These are phyloP conservation scores for Seriola rivoliana DNA, from an alignment of 2,113 vertebrate species.

Conservation along the genomic window DNA sequence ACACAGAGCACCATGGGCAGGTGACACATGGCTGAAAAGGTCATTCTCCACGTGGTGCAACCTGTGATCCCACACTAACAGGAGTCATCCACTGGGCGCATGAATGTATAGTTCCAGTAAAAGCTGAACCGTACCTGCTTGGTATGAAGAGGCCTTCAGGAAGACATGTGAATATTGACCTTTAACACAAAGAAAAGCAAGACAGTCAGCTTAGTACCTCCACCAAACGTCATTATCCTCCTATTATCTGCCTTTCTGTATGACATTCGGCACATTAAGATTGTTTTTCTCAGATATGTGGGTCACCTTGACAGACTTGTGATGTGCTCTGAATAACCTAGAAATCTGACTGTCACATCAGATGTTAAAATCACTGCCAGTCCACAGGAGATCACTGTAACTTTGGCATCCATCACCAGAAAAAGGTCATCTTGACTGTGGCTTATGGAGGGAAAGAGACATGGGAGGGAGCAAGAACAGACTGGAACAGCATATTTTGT, in stretches of 20 bases:
- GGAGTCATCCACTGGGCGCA: slow-evolving; percentile 44
- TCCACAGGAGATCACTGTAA: slow-evolving; percentile 45
- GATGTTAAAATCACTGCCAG: slow-evolving; percentile 47
- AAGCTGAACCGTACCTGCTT: not conserved
- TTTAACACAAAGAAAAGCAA: slow-evolving; percentile 50
- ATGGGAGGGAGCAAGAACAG: slow-evolving; percentile 14
- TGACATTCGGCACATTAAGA: not conserved
- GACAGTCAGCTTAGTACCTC: not conserved
- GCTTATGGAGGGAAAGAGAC: slow-evolving; percentile 33
- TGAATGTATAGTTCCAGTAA: slow-evolving; percentile 45
- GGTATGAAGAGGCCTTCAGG: slow-evolving; percentile 29
- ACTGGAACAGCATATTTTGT: slow-evolving; percentile 51
- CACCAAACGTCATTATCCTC: not conserved
- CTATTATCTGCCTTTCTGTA: slow-evolving; percentile 14
- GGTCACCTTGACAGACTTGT: slow-evolving; percentile 43
- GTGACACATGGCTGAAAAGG: slow-evolving; percentile 77
- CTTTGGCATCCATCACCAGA: slow-evolving; percentile 51
- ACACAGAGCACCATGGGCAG: slow-evolving; percentile 54
- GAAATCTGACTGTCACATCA: slow-evolving; percentile 53
- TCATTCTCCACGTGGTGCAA: slow-evolving; percentile 65
- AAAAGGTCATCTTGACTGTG: slow-evolving; percentile 60
- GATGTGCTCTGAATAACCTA: slow-evolving; percentile 18
- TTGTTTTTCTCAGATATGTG: slow-evolving; percentile 2
- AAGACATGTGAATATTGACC: slow-evolving; percentile 53
- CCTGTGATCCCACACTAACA: slow-evolving; percentile 42